phyloP scores from a whole-genome alignment of 23 tunicate species.

The Trididemnum clinides region DNA sequence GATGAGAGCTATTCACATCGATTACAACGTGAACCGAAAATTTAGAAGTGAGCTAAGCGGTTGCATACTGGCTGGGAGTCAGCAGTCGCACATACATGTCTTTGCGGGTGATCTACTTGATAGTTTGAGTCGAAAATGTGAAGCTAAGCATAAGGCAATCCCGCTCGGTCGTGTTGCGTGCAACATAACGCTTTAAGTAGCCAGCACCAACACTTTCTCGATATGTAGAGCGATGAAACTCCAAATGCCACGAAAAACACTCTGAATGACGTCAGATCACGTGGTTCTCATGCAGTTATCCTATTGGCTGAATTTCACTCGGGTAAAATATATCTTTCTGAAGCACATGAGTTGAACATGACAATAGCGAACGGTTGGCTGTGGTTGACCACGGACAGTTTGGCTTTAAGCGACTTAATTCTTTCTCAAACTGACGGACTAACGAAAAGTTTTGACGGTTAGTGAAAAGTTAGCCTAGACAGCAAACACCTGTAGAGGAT shows the following conservation, averaged over 20 bases:
- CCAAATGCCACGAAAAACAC: neutral
- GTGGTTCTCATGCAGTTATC: slow-evolving; percentile 49
- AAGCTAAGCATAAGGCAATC: too few species aligned
- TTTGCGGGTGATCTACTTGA: too few species aligned
- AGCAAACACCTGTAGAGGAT: too few species aligned
- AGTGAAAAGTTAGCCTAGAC: neutral
- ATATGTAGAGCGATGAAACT: neutral
- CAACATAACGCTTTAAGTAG: too few species aligned
- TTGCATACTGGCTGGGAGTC: too few species aligned
- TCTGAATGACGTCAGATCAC: neutral
- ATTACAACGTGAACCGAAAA: too few species aligned
- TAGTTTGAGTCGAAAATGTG: too few species aligned
- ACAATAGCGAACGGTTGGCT: slow-evolving; percentile 53
- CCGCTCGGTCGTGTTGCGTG: too few species aligned
- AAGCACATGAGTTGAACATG: slow-evolving; percentile 47
- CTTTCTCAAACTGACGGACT: neutral
- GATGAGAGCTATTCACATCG: too few species aligned
- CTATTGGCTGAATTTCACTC: neutral
- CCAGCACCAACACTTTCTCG: too few species aligned
- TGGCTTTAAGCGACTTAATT: neutral
- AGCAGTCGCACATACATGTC: too few species aligned
- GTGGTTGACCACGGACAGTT: slow-evolving; percentile 58
- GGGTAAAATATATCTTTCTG: neutral
- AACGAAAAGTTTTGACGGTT: slow-evolving; percentile 47
- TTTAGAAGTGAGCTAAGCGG: too few species aligned